Base-by-base conservation (phyloP, 2,797 vertebrate genomes). In the Hyperoplus lanceolatus region DNA sequence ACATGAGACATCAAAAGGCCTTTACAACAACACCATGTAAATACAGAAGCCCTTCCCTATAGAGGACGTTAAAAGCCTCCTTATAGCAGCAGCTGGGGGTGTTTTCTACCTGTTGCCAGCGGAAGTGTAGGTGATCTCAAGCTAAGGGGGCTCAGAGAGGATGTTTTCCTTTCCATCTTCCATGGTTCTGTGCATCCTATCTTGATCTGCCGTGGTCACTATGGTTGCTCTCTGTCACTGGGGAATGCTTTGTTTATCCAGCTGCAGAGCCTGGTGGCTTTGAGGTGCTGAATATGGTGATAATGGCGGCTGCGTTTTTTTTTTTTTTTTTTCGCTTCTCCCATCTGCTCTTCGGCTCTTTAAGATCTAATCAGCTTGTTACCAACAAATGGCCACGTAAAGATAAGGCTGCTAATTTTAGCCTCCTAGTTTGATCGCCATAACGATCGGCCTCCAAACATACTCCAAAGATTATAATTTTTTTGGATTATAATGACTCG, bases 121-220 rank as follows among this genome's bases (percentile, higher is more conserved):
- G 41, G 71, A 77, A 66, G 73, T 21, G 55, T 50, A 6, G 38
- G 65, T 75, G 80, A 82, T 16, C 58, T 81, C 66, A 29, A 2
- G 63, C 71, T 45, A 73, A 75, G 36, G 56, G 73, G 46, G 29
- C 29, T 29, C 29, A 0, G 55, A 66, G 41, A 84, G 89, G 87
- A 87, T 92, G 90, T 91, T 91, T 89, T 80, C 56, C 51, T 73
- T 82, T 43, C 73, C 50, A 41, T 70, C 51, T 39, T 70, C 70
- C 75, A 70, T 76, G 55, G 65, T 55, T 77, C 48, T 50, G 0
- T 49, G 66, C 61, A 3, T 43, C 46, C n/a, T 59, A 71, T 84
- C 82, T 29, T 58, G 70, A 77, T 50, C 56, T 61, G 54, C 29
- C 55, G 39, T 65, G 15, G 41, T 71, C 68, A 50, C 36, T 29